A percentile compares a stretch with the other conserved stretches of the same genome.
Conservation (phyloP, 2,797 vertebrate species). For the Paratrypauchen microcephalus region DNA sequence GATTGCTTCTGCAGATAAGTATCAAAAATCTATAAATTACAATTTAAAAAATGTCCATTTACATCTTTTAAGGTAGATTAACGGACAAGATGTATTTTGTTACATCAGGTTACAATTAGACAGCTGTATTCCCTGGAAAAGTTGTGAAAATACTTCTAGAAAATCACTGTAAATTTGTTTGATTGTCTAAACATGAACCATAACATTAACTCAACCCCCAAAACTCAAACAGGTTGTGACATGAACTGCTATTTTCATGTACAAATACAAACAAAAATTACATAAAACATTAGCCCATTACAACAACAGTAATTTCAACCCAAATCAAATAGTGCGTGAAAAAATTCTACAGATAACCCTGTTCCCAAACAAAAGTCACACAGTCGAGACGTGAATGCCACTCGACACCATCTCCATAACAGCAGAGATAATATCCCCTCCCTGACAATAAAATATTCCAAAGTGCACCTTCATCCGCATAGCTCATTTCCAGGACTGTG, state of each 20-base stretch:
- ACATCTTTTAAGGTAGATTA: no score
- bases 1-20: no score
- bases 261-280: neutral
- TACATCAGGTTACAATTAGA: no score
- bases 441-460: slow-evolving; percentile 59
- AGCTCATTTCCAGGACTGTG: slow-evolving; percentile 43
- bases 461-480: slow-evolving; percentile 53
- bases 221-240: neutral
- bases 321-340: neutral
- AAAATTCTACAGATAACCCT: neutral
- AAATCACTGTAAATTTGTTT: no score
- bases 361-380: neutral
- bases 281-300: neutral
- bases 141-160: no score
- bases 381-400: neutral
- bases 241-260: neutral
- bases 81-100: no score
- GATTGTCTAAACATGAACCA: no score
- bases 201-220: no score
- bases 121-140: no score
- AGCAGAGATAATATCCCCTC: slow-evolving; percentile 45
- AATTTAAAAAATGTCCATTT: no score
- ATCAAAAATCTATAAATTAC: no score
- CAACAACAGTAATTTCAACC: no score
- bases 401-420: slow-evolving; percentile 29